Percentiles rank a stretch among this genome's conserved stretches.
These are phyloP conservation scores for Drosophila kanapiae DNA, from an alignment of 1,140 invertebrate species.

Conservation along the genomic window DNA sequence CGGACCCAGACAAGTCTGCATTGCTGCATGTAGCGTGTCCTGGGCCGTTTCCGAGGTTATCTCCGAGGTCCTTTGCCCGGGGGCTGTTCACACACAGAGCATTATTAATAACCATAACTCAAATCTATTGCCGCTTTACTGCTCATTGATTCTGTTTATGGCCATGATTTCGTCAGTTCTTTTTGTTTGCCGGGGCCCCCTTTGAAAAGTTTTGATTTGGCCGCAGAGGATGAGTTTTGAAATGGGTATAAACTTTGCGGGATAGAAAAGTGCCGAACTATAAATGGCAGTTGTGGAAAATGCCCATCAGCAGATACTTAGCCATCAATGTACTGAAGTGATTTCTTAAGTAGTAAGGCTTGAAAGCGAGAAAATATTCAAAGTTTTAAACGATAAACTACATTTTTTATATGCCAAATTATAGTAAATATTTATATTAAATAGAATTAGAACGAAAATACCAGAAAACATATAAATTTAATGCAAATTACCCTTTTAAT, in stretches of 20 bases:
- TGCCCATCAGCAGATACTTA: conserved; percentile 1
- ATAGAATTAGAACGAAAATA: not conserved
- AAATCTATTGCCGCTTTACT: conserved; percentile 83
- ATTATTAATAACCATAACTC: conserved; percentile 84
- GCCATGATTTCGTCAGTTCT: conserved; percentile 58
- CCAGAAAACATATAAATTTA: not conserved
- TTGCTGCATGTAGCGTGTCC: conserved; percentile 70
- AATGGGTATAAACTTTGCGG: not conserved
- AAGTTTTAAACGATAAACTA: too few species aligned
- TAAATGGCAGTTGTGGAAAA: conserved; percentile 7
- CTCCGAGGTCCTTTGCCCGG: conserved; percentile 19
- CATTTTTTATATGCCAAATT: not conserved
- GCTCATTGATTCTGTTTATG: conserved; percentile 82
- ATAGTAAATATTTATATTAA: too few species aligned
- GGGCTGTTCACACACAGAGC: conserved; percentile 33
- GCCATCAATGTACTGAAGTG: not conserved
- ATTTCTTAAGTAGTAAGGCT: not conserved
- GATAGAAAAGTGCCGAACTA: not conserved
- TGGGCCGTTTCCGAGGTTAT: conserved; percentile 43
- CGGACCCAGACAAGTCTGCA: conserved; percentile 78
- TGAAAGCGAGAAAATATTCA: too few species aligned
- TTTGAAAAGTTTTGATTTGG: conserved; percentile 67
- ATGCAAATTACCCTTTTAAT: not conserved
- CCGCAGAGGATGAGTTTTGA: conserved; percentile 3
- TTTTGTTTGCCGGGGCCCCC: conserved; percentile 10